These are phyloP conservation scores for Acleris literana DNA, from an alignment of 2,888 invertebrate species.

Conservation along the genomic window DNA sequence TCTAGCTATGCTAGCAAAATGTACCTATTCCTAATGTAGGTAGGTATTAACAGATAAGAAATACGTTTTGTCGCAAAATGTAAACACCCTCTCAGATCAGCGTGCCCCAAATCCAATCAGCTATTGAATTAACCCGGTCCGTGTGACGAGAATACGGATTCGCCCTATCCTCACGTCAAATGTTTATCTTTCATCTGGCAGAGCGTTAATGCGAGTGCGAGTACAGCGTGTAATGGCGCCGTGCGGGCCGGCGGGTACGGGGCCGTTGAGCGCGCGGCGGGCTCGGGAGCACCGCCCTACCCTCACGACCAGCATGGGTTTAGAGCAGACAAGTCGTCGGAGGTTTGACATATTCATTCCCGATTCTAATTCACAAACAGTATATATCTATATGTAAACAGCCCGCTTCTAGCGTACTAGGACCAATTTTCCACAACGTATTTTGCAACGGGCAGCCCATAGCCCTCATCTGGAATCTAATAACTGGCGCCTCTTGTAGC, in stretches of 20 bases:
- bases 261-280: constrained; percentile 57
- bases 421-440: not conserved
- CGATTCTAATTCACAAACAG: no score
- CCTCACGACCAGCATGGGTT: not conserved
- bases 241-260: constrained; percentile 46
- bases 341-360: no score
- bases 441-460: constrained; percentile 7
- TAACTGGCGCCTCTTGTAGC: constrained; percentile 61
- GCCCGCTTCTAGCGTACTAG: no score
- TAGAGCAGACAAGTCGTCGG: not conserved
- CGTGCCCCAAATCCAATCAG: constrained; percentile 82
- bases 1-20: no score
- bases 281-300: not conserved
- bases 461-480: constrained; percentile 62
- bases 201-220: constrained; percentile 74
- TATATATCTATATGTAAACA: no score
- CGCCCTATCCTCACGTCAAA: constrained; percentile 78
- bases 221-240: constrained; percentile 67
- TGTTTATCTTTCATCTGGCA: constrained; percentile 82
- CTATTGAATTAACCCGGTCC: constrained; percentile 82
- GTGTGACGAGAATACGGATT: constrained; percentile 83
- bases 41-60: no score
- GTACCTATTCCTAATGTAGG: no score
- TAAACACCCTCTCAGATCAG: constrained; percentile 69
- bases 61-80: constrained; percentile 49